phyloP scores from a whole-genome alignment of 2,888 invertebrate species.

The Nomada fucata region DNA sequence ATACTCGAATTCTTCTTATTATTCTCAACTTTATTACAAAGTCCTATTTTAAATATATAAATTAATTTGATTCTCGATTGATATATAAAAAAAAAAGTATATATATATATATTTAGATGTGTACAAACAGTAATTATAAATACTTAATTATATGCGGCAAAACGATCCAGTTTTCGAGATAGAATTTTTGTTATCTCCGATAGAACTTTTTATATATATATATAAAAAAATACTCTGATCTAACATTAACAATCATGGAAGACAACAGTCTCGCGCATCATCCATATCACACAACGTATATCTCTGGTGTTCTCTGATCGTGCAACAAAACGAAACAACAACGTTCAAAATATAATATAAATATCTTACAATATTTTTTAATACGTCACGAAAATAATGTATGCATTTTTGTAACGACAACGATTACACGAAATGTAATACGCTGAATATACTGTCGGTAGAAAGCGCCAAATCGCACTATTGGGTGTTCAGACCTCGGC shows the following conservation, averaged over 20 bases:
- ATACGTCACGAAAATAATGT: constrained; percentile 52
- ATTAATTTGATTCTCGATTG: constrained; percentile 64
- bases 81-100: constrained; percentile 52
- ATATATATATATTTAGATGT: constrained; percentile 49
- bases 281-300: constrained; percentile 61
- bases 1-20: constrained; percentile 42
- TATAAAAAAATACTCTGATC: constrained; percentile 44
- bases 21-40: constrained; percentile 64
- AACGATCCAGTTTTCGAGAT: constrained; percentile 49
- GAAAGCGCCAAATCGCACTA: constrained; percentile 39
- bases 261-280: constrained; percentile 57
- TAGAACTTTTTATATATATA: constrained; percentile 43
- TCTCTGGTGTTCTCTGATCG: constrained; percentile 63
- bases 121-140: constrained; percentile 61
- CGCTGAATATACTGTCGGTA: constrained; percentile 39
- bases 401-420: constrained; percentile 55
- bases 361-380: constrained; percentile 55
- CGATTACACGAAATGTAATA: constrained; percentile 54
- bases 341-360: constrained; percentile 54
- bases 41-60: constrained; percentile 57
- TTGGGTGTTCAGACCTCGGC: constrained; percentile 43
- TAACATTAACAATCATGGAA: constrained; percentile 58
- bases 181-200: constrained; percentile 51
- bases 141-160: constrained; percentile 46
- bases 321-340: constrained; percentile 43